Percentiles rank a stretch among this genome's conserved stretches.
phyloP scores from a whole-genome alignment of 2,888 invertebrate species.

The Kuschelorhynchus macadamiae region DNA sequence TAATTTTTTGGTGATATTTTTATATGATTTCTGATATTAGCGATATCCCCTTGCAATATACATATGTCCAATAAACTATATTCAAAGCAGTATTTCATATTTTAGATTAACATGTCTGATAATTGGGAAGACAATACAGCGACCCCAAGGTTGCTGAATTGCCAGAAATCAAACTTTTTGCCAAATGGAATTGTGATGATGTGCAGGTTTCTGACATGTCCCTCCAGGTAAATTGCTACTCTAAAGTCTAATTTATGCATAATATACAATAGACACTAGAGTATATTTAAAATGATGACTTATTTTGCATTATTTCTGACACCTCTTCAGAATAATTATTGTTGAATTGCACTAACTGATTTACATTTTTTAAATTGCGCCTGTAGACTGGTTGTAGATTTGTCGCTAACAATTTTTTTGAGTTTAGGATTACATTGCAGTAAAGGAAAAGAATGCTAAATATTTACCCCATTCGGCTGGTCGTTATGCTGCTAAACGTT shows the following conservation, averaged over 20 bases:
- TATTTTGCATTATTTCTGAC: constrained; percentile 61
- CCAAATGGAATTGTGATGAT: constrained; percentile 97
- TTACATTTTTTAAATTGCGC: too few species aligned
- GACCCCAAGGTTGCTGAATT: constrained; percentile 81
- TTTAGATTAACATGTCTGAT: constrained; percentile 68
- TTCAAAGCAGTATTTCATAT: constrained; percentile 16
- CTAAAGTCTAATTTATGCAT: too few species aligned
- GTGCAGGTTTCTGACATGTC: constrained; percentile 98
- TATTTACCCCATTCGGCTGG: constrained; percentile 99
- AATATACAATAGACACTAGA: too few species aligned
- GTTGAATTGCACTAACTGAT: constrained; percentile 56
- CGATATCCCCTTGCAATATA: neutral
- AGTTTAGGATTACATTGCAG: constrained; percentile 91
- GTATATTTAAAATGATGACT: constrained; percentile 43
- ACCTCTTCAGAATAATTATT: constrained; percentile 65
- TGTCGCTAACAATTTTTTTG: too few species aligned
- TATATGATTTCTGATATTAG: constrained; percentile 7
- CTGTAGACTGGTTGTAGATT: too few species aligned
- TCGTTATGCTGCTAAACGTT: constrained; percentile 97
- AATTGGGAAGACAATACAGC: constrained; percentile 74
- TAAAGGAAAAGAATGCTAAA: constrained; percentile 98
- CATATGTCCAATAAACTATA: neutral
- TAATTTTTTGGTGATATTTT: constrained; percentile 60
- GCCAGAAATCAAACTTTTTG: constrained; percentile 98
- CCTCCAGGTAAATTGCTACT: constrained; percentile 85